A percentile compares a stretch with the other conserved stretches of the same genome.
These are phyloP conservation scores for Leuctra nigra DNA, from an alignment of 2,888 invertebrate species.

Conservation along the genomic window DNA sequence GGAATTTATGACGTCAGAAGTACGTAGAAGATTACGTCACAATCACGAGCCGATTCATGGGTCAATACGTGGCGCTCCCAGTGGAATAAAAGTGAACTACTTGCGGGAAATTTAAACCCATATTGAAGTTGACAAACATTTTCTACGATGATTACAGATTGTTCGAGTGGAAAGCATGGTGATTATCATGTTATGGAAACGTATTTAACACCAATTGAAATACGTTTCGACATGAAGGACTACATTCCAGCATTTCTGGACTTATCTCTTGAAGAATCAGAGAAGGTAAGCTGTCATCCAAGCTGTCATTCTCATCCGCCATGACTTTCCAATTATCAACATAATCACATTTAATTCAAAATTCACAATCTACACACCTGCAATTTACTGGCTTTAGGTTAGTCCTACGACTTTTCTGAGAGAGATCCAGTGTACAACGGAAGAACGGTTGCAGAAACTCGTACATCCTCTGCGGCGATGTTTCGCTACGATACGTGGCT, in stretches of 20 bases:
- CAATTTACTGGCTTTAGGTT: slow-evolving; percentile 16
- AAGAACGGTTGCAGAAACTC: slow-evolving; percentile 20
- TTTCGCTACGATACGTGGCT: not conserved
- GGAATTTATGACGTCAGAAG: not conserved
- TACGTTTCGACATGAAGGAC: not conserved
- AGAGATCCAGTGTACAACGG: slow-evolving; percentile 28
- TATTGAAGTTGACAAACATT: not conserved
- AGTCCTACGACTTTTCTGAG: slow-evolving; percentile 21
- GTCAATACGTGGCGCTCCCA: too few species aligned
- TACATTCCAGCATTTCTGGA: not conserved
- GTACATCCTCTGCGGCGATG: not conserved
- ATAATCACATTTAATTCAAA: not conserved
- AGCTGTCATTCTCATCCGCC: too few species aligned
- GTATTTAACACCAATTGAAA: not conserved
- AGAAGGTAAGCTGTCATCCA: too few species aligned
- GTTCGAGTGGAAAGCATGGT: not conserved
- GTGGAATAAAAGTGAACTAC: too few species aligned
- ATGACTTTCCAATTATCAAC: too few species aligned
- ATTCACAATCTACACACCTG: not conserved
- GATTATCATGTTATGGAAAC: not conserved
- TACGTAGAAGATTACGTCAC: too few species aligned
- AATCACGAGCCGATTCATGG: too few species aligned
- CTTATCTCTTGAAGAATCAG: too few species aligned
- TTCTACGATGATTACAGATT: too few species aligned
- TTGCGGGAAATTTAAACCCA: not conserved